Evolutionary conservation across 1,140 invertebrate genomes (phyloP).

Genomic region (Armadillidium nasatum): DNA sequence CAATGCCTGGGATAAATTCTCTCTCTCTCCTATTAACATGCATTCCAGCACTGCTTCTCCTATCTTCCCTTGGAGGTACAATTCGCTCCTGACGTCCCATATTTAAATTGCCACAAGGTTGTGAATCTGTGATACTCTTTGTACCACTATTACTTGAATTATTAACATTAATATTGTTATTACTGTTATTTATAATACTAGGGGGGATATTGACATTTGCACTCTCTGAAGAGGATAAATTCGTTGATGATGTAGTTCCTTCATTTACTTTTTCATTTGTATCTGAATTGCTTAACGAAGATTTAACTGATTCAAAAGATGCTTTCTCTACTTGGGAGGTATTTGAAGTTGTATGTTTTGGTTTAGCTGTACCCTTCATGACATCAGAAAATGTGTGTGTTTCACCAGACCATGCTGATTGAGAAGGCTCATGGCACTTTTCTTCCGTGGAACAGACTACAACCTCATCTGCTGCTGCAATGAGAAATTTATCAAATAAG

Average conservation of each 20-base stretch:
- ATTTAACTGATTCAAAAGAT: background rate
- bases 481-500: background rate
- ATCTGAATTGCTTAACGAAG: background rate
- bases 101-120: background rate
- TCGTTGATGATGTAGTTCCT: background rate
- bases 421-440: constrained; percentile 21
- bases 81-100: background rate
- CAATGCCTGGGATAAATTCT: background rate
- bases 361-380: constrained; percentile 68
- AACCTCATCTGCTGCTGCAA: constrained; percentile 38
- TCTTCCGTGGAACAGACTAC: constrained; percentile 37
- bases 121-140: background rate
- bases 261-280: background rate
- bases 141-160: background rate
- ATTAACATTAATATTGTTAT: background rate
- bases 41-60: background rate
- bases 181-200: background rate
- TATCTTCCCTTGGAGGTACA: background rate
- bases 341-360: constrained; percentile 30
- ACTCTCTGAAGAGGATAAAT: background rate
- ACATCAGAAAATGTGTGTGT: constrained; percentile 66
- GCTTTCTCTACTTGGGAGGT: constrained; percentile 29
- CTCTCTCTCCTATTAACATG: background rate
- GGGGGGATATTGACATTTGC: background rate
- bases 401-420: constrained; percentile 30